These are phyloP conservation scores for Embidobia sp. DNA, from an alignment of 2,888 invertebrate genomes.

Conservation along the genomic window DNA sequence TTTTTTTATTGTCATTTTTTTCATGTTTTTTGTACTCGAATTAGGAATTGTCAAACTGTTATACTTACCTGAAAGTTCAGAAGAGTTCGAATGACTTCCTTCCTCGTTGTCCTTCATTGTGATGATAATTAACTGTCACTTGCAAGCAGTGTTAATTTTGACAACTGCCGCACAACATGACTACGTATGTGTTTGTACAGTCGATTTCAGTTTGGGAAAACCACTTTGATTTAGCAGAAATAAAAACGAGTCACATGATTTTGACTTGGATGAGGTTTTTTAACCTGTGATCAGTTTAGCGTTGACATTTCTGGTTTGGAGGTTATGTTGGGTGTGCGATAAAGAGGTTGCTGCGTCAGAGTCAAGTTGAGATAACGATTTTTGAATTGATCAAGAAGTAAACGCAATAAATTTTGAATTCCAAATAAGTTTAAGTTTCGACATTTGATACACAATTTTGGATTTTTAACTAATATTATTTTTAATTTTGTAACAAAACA, in stretches of 20 bases:
- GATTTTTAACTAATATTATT: no score
- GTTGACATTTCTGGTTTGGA: slow-evolving; percentile 5
- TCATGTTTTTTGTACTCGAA: no score
- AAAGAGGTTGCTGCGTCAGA: no score
- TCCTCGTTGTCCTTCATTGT: slow-evolving; percentile 68
- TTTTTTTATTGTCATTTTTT: no score
- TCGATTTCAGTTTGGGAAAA: no score
- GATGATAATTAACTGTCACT: slow-evolving; percentile 27
- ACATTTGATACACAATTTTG: no score
- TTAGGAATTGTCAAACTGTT: background rate
- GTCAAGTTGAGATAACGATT: no score
- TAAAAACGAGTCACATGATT: background rate
- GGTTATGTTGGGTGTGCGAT: slow-evolving; percentile 20
- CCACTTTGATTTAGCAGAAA: background rate
- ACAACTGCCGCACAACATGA: slow-evolving; percentile 7
- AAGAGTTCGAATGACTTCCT: slow-evolving; percentile 25
- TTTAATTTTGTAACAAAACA: no score
- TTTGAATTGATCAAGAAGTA: no score
- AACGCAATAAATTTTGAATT: no score
- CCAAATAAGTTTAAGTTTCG: no score
- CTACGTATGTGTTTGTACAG: no score
- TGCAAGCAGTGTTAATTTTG: slow-evolving; percentile 3
- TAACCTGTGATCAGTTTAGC: background rate
- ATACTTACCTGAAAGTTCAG: slow-evolving; percentile 69
- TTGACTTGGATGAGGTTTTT: slow-evolving; percentile 2